Conservation (phyloP, 2,113 vertebrate species). For the Gallinago jamesoni region DNA sequence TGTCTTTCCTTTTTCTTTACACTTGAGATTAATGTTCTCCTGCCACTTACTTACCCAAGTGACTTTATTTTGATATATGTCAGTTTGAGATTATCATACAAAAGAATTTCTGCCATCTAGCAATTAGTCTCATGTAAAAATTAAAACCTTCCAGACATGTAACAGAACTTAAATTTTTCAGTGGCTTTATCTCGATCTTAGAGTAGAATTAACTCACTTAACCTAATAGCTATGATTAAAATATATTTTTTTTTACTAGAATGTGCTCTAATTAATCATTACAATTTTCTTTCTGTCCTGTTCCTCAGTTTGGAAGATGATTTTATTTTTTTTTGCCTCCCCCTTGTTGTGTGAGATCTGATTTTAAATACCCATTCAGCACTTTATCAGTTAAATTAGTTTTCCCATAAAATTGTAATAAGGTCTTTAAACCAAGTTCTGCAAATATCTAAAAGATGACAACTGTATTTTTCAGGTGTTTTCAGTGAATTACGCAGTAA, state of each 20-base stretch:
- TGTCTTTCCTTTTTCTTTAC: not conserved
- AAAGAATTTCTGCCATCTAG: not conserved
- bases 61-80: not conserved
- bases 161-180: not conserved
- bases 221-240: constrained; percentile 14
- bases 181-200: not conserved
- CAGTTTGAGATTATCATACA: not conserved
- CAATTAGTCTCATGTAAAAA: not conserved
- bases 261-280: not conserved
- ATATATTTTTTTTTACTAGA: constrained; percentile 29
- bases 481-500: not conserved
- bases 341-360: constrained; percentile 8
- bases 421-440: constrained; percentile 2
- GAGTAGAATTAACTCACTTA: constrained; percentile 22
- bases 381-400: constrained; percentile 10
- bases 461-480: not conserved
- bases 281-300: constrained; percentile 27
- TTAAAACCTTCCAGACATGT: not conserved
- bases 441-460: not conserved
- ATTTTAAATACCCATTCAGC: constrained; percentile 38
- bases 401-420: not conserved
- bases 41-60: not conserved
- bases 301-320: not conserved
- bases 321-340: not conserved
- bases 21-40: not conserved